Conservation (phyloP, 1,140 invertebrate genomes). For the Caenorhabditis elegans region WBcel235 BX284605.5:1130501-1131000, state of each 20-base stretch:
- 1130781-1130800: constrained; percentile 36
- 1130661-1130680: constrained; percentile 45
- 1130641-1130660: constrained; percentile 79
- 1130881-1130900: too few species aligned
- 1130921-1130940: too few species aligned
- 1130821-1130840: too few species aligned
- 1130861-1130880: too few species aligned
- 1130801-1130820: constrained; percentile 47
- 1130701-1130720: constrained; percentile 33
- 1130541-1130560: background rate
- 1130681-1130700: constrained; percentile 16
- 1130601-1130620: constrained; percentile 68
- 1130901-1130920: too few species aligned
- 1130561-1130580: constrained; percentile 77
- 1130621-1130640: constrained; percentile 79
- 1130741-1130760: constrained; percentile 33
- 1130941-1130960: too few species aligned
- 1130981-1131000: too few species aligned
- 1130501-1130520: constrained; percentile 74
- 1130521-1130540: too few species aligned
- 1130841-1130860: too few species aligned
- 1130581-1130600: constrained; percentile 70
- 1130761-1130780: constrained; percentile 36
- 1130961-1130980: too few species aligned
- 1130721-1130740: background rate